Conservation (phyloP, 2,797 vertebrate species). For the Helostoma temminkii region DNA sequence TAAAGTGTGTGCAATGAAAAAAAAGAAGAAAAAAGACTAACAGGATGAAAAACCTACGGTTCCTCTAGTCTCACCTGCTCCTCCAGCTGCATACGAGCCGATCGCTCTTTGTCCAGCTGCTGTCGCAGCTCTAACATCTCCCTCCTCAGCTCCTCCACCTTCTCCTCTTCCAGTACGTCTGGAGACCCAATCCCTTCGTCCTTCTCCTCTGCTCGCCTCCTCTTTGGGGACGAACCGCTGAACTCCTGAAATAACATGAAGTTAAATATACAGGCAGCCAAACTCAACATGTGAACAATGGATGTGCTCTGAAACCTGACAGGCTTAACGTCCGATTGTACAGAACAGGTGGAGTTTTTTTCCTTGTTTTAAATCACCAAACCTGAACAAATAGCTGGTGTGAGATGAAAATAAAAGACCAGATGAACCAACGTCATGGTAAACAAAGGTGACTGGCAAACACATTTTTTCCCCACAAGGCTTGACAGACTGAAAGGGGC, state of each 20-base stretch:
- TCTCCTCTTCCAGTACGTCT: slow-evolving; percentile 79
- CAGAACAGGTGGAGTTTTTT: not conserved
- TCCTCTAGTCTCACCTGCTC: slow-evolving; percentile 72
- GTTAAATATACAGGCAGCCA: not conserved
- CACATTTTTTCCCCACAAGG: not conserved
- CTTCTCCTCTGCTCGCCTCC: slow-evolving; percentile 89
- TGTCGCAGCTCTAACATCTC: slow-evolving; percentile 79
- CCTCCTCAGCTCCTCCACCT: slow-evolving; percentile 74
- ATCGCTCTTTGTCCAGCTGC: slow-evolving; percentile 80
- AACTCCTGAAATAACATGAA: slow-evolving; percentile 84
- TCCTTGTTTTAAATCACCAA: not conserved
- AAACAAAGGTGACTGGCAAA: slow-evolving; percentile 6
- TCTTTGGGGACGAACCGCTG: slow-evolving; percentile 91
- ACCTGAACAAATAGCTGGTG: not conserved
- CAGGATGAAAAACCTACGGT: not conserved
- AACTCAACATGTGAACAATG: not conserved
- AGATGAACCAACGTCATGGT: slow-evolving; percentile 7
- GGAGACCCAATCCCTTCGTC: slow-evolving; percentile 92
- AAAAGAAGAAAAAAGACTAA: accelerated
- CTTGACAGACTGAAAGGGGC: not conserved
- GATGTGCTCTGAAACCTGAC: not conserved
- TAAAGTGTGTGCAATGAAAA: too few species aligned
- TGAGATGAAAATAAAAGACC: not conserved
- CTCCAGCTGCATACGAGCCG: slow-evolving; percentile 80
- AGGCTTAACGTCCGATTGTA: too few species aligned